Evolutionary conservation across 2,113 vertebrate species (phyloP), one percentile per base, ranked within the genome.

Genomic region (Melanostigma gelatinosum): DNA sequence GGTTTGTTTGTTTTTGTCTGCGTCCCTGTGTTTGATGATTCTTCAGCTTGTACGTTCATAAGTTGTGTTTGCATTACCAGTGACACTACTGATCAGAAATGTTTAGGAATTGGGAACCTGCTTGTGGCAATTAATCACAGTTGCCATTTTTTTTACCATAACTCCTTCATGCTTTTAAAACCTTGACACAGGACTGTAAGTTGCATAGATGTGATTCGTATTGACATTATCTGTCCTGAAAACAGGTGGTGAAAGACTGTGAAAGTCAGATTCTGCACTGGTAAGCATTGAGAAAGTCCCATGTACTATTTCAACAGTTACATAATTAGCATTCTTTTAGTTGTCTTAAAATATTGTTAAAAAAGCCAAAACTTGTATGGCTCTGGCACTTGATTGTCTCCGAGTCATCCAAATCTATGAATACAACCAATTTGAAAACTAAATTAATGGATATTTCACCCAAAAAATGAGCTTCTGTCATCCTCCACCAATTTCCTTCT

Each of bases 201-300:
- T 44, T 83, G 24, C 13, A 0, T 6, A 0, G 6, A 62, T 72
- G 6, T 87, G 48, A 86, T 73, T 96, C 87, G 95, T 55, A 12
- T 48, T 87, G 5, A 81, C 50, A 75, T 80, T 6, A 66, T 90
- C 77, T 97, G 92, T 97, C 94, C 97, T 90, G 84, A 95, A 94
- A 95, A 97, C 96, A 99, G 98, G 97, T 99, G 96, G 97, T 99
- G 96, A 96, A 93, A 93, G 94, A 95, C 95, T 98, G 97, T 95
- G 96, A 97, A 84, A 95, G 95, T 94, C 96, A 96, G 91, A 96
- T 97, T 88, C 95, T 96, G 91, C 97, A 98, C 85, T 99, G 98
- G 98, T 99, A 95, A 98, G 98, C 85, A 54, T 70, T 10, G 38
- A 34, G 6, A 62, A 72, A 36, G 8, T 40, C 44, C 4, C 2